These are phyloP conservation scores for Dryoscopus gambensis DNA, from an alignment of 2,113 vertebrate genomes.

Conservation along the genomic window DNA sequence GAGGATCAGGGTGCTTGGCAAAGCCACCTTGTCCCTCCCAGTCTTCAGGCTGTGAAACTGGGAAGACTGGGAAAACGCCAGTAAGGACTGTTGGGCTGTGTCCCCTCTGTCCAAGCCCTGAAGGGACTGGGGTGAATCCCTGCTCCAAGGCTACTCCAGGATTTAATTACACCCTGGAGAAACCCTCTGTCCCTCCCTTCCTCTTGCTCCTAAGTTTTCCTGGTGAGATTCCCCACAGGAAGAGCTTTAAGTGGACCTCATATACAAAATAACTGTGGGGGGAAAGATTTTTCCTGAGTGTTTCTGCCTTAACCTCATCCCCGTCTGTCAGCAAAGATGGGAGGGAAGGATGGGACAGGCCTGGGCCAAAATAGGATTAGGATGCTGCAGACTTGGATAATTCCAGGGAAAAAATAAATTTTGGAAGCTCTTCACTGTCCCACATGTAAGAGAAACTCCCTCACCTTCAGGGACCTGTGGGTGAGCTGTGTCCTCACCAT, in stretches of 20 bases:
- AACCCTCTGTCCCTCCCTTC: not conserved
- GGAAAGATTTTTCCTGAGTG: not conserved
- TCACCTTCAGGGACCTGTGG: not conserved
- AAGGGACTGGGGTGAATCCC: rapidly evolving
- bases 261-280: not conserved
- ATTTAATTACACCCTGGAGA: not conserved
- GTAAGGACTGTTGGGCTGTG: not conserved
- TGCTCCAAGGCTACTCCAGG: not conserved
- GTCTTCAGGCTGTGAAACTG: not conserved
- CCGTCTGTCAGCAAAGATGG: not conserved
- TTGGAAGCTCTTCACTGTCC: not conserved
- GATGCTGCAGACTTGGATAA: not conserved
- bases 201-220: not conserved
- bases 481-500: not conserved
- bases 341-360: not conserved
- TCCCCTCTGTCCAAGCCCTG: not conserved
- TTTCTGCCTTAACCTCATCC: not conserved
- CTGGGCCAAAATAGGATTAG: not conserved
- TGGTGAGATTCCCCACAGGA: not conserved
- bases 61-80: not conserved
- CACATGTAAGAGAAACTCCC: not conserved
- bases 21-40: not conserved
- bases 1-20: rapidly evolving
- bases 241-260: not conserved
- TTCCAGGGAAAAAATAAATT: not conserved